Percentiles rank a stretch among this genome's conserved stretches.
These are phyloP conservation scores for Ctena decussata DNA, from an alignment of 2,888 invertebrate genomes.

Conservation along the genomic window DNA sequence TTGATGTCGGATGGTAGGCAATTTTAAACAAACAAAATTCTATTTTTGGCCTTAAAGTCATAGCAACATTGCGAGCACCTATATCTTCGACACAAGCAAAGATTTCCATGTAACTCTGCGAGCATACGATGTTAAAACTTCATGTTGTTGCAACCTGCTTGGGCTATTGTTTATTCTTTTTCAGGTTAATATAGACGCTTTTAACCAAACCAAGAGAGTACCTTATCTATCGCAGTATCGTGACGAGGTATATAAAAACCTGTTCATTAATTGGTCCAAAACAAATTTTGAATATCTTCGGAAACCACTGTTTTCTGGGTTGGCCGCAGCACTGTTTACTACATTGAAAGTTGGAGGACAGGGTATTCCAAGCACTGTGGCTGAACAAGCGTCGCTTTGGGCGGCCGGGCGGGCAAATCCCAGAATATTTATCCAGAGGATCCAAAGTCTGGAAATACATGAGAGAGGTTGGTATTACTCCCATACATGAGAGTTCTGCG, in stretches of 20 bases:
- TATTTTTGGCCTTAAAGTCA: no score
- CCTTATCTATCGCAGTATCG: slow-evolving; percentile 33
- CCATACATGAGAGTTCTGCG: no score
- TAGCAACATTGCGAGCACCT: no score
- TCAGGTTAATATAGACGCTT: slow-evolving; percentile 66
- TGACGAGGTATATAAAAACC: slow-evolving; percentile 58
- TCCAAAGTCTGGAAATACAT: slow-evolving; percentile 41
- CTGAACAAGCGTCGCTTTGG: slow-evolving; percentile 56
- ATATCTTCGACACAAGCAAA: no score
- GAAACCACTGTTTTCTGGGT: slow-evolving; percentile 77
- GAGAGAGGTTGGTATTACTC: no score
- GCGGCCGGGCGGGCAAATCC: neutral
- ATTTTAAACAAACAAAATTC: no score
- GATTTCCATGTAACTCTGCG: no score
- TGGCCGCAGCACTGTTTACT: slow-evolving; percentile 72
- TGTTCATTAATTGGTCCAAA: slow-evolving; percentile 72
- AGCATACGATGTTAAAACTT: no score
- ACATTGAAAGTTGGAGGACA: slow-evolving; percentile 69
- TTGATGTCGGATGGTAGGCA: no score
- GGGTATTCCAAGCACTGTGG: slow-evolving; percentile 30
- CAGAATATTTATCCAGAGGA: slow-evolving; percentile 28
- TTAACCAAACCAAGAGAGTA: slow-evolving; percentile 60
- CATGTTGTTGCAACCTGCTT: no score
- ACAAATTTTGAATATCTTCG: slow-evolving; percentile 71
- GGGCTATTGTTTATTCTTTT: no score